Evolutionary conservation across 2,888 invertebrate species (phyloP), one percentile per base, ranked within the genome.

Genomic region (Scaptomyza cyrtandrae): DNA sequence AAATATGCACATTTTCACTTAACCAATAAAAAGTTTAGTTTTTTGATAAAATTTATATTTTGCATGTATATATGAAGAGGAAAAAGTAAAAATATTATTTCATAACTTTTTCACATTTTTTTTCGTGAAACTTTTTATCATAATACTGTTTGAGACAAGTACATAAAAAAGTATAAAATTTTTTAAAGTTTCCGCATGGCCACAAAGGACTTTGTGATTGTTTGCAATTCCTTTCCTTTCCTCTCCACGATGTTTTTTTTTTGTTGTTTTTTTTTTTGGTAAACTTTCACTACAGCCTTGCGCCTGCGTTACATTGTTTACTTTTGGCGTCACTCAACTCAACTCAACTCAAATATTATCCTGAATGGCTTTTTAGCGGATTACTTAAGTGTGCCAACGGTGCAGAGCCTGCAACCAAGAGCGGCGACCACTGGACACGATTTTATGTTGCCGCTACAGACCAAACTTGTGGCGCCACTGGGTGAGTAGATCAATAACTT

Each of bases 381-480:
- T 91, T 94, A 90, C 75, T 88, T 92, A 74, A 92, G 88, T 75
- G 92, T 92, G 68, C 92, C 94, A 70, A 87, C 91, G 43, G 89
- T 92, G 66, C 85, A 94, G 79, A 95, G 95, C 80, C 90, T 95
- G 80, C 95, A 95, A 93, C 95, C 95, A 49, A 93, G 95, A 75
- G 94, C 95, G 75, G 94, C 95, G 52, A 96, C 95, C 78, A 95
- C 94, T 39, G 95, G 95, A 68, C 94, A 94, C 91, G 95, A 95
- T 87, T 94, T 95, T 76, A 94, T 95, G 92, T 93, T 96, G 87
- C 95, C 95, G 65, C 92, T 96, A 62, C 96, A 96, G 93, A 95
- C 96, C 68, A 95, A 95, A 88, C 92, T 95, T 74, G 92, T 95
- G 79, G 91, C 88, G 54, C 83, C 91, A 61, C 78, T 92, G 77